These are phyloP conservation scores for Eurypyga helias DNA, from an alignment of 2,113 vertebrate species.

Conservation along the genomic window DNA sequence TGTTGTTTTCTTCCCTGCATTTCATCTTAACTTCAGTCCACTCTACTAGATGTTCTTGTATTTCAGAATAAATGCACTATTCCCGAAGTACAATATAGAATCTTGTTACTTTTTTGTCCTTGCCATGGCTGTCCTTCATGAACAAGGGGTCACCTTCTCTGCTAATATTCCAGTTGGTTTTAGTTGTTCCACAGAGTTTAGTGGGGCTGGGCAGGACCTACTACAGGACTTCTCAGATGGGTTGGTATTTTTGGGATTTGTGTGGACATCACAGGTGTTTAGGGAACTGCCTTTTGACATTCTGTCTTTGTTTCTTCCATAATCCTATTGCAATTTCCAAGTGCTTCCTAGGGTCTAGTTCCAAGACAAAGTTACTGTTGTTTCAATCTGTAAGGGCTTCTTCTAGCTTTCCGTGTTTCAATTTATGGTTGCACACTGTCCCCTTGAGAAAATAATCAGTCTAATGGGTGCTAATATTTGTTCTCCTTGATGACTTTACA, in stretches of 20 bases:
- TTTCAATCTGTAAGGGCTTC: neutral
- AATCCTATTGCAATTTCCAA: neutral
- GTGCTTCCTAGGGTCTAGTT: neutral
- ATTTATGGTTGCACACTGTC: neutral
- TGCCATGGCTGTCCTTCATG: neutral
- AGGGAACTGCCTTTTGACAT: neutral
- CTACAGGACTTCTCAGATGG: neutral
- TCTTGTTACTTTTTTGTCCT: neutral
- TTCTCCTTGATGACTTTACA: neutral
- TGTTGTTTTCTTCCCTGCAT: neutral
- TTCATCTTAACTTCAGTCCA: neutral
- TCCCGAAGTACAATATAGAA: neutral
- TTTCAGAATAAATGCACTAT: neutral
- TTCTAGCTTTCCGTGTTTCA: conserved; percentile 15
- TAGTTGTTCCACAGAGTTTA: neutral
- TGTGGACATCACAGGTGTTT: neutral
- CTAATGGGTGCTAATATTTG: conserved; percentile 12
- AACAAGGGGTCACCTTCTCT: neutral
- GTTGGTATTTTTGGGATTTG: neutral
- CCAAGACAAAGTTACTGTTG: neutral
- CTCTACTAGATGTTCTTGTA: neutral
- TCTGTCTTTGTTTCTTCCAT: neutral
- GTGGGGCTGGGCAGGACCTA: neutral
- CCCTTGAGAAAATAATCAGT: neutral
- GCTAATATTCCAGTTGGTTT: neutral